phyloP scores from a whole-genome alignment of 2,888 invertebrate species.

The Spilarctia lutea region DNA sequence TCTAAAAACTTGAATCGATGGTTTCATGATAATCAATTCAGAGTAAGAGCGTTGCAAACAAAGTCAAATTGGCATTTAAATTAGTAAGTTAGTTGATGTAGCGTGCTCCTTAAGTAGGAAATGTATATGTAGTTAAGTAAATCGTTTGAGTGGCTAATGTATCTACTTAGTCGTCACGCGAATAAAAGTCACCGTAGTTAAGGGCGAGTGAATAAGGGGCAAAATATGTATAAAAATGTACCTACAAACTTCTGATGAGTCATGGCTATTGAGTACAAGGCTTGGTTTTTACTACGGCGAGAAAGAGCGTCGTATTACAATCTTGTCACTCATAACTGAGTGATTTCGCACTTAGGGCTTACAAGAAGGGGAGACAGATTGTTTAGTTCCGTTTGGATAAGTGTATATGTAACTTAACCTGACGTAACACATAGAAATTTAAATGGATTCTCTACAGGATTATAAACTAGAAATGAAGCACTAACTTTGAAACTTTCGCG shows the following conservation, averaged over 20 bases:
- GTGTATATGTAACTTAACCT: not conserved
- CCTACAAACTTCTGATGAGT: slow-evolving; percentile 1
- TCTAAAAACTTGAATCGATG: too few relatives aligned
- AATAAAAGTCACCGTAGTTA: slow-evolving; percentile 9
- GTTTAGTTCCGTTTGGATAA: not conserved
- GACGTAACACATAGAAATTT: too few relatives aligned
- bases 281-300: not conserved
- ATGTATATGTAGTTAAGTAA: slow-evolving; percentile 37
- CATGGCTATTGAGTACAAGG: not conserved
- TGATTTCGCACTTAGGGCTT: not conserved
- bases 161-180: slow-evolving; percentile 24
- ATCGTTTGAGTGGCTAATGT: slow-evolving; percentile 37
- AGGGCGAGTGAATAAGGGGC: slow-evolving; percentile 2
- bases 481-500: too few relatives aligned
- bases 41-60: not conserved
- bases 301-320: not conserved
- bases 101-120: slow-evolving; percentile 45
- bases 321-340: not conserved
- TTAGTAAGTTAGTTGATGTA: slow-evolving; percentile 12
- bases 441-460: too few relatives aligned
- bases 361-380: not conserved
- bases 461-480: too few relatives aligned
- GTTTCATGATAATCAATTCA: not conserved
- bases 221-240: slow-evolving; percentile 15
- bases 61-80: not conserved